A percentile compares a stretch with the other conserved stretches of the same genome.
phyloP scores from a whole-genome alignment of 2,888 invertebrate genomes.

The Drosophila siamana region DNA sequence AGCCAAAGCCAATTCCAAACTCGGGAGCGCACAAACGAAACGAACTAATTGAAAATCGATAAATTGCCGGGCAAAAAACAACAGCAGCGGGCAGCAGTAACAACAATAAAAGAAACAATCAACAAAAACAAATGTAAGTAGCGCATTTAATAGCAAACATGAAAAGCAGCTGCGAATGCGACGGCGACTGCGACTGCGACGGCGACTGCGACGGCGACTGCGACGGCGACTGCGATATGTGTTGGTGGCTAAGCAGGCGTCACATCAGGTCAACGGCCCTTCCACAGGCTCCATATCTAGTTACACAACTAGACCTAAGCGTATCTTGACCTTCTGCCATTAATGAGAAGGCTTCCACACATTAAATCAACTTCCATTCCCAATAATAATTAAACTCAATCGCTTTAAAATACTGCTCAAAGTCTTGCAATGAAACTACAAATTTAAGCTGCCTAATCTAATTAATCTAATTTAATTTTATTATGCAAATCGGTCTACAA shows the following conservation, averaged over 20 bases:
- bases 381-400: no score
- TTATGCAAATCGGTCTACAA: no score
- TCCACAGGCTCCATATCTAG: not conserved
- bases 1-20: slow-evolving; percentile 50
- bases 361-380: no score
- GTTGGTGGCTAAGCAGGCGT: slow-evolving; percentile 8
- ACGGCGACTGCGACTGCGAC: no score
- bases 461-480: no score
- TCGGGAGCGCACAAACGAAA: slow-evolving; percentile 46
- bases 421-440: no score
- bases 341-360: no score
- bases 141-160: slow-evolving; percentile 59
- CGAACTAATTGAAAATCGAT: slow-evolving; percentile 79
- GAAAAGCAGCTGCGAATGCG: slow-evolving; percentile 31
- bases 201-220: not conserved
- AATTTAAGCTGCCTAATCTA: no score
- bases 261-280: slow-evolving; percentile 48
- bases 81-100: not conserved
- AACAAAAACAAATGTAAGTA: slow-evolving; percentile 23
- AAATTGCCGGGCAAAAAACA: slow-evolving; percentile 48
- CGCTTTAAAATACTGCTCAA: no score
- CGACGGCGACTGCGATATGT: not conserved
- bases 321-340: slow-evolving; percentile 32
- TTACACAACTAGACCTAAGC: not conserved
- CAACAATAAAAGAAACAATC: slow-evolving; percentile 20